Percentiles rank a stretch among this genome's conserved stretches.
These are phyloP conservation scores for Orthosia cruda DNA, from an alignment of 2,888 invertebrate species.

Conservation along the genomic window DNA sequence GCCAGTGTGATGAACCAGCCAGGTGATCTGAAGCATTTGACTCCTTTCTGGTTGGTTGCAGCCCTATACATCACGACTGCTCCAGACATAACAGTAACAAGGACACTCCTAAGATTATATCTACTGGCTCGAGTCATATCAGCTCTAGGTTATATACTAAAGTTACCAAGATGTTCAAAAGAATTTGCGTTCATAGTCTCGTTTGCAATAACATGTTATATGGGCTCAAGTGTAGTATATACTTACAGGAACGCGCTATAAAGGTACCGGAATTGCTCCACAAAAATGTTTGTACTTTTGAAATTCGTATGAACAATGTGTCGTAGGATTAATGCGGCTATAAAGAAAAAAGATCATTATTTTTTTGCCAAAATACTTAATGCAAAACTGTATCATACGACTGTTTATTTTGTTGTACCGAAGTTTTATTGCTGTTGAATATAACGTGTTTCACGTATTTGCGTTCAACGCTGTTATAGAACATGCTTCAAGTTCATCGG, in stretches of 20 bases:
- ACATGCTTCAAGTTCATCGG: neutral
- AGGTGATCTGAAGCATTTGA: constrained; percentile 66
- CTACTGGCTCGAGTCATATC: constrained; percentile 73
- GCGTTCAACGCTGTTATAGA: neutral
- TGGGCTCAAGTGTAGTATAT: constrained; percentile 76
- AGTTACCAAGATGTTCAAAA: constrained; percentile 65
- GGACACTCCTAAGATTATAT: constrained; percentile 72
- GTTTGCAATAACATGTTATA: constrained; percentile 75
- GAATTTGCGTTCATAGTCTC: constrained; percentile 77
- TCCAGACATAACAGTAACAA: constrained; percentile 70
- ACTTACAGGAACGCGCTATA: constrained; percentile 70
- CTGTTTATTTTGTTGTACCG: too few species aligned
- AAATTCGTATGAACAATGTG: constrained; percentile 46
- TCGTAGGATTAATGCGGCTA: constrained; percentile 42
- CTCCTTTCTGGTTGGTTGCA: constrained; percentile 78
- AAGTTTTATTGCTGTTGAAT: constrained; percentile 4
- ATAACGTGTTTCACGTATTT: neutral
- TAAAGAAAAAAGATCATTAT: constrained; percentile 42
- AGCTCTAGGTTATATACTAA: constrained; percentile 71
- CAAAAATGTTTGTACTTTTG: constrained; percentile 27
- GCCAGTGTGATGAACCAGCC: constrained; percentile 71
- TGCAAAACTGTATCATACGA: constrained; percentile 33
- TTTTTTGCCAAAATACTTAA: constrained; percentile 27
- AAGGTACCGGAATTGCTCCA: constrained; percentile 24
- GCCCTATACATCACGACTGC: constrained; percentile 79